A percentile compares a stretch with the other conserved stretches of the same genome.
Evolutionary conservation across 2,113 vertebrate genomes (phyloP).

Genomic region (Malurus melanocephalus): DNA sequence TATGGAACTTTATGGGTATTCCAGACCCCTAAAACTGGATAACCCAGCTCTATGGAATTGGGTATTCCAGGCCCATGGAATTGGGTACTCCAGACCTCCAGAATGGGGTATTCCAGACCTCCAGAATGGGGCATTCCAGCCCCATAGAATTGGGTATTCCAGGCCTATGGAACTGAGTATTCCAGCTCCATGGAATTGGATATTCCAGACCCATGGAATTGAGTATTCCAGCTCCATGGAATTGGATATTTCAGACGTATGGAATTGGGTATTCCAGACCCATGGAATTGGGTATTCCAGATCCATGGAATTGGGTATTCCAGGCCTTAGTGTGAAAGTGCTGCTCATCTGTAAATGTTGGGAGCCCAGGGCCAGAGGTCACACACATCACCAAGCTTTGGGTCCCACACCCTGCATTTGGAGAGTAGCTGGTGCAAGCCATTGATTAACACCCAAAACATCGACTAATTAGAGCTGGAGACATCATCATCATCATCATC

Average conservation of each 20-base stretch:
- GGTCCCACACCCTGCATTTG: background rate
- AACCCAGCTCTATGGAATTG: background rate
- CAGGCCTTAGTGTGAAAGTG: background rate
- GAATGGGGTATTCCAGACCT: no score
- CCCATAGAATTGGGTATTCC: no score
- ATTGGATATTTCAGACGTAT: no score
- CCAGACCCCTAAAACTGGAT: no score
- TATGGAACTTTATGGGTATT: background rate
- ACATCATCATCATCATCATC: background rate
- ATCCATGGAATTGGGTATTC: no score
- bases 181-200: no score
- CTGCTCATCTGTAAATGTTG: background rate
- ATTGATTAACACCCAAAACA: background rate
- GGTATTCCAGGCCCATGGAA: background rate
- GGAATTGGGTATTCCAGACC: background rate
- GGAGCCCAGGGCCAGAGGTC: background rate
- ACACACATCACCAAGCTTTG: background rate
- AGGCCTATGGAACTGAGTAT: background rate
- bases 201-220: no score
- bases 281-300: no score
- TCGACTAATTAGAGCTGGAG: background rate
- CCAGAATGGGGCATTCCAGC: no score
- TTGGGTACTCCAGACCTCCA: no score
- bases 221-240: no score
- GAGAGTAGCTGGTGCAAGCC: background rate